Base-by-base conservation (phyloP, 2,888 invertebrate genomes). In the Rhingia rostrata region DNA sequence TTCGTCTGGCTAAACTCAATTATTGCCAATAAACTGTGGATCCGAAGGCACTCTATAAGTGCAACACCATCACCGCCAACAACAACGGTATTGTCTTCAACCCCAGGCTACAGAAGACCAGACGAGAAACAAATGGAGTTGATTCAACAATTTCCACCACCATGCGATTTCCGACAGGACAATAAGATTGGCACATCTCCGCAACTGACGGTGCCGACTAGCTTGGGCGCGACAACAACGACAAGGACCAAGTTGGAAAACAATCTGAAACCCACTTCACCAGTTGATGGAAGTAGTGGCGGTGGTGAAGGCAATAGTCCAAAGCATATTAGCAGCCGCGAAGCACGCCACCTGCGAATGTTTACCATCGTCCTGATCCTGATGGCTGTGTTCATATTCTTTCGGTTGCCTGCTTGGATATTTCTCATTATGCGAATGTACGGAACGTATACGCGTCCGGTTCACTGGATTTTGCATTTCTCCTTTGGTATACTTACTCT, bases 281-380 rank as follows among this genome's bases (percentile, higher is more conserved):
- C 9, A 49, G 10, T 63, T 60, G 5, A 74, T 74, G 30, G 43
- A 67, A 22, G n/a, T 51, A 51, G 49, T 12, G 86, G 85, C n/a
- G 56, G 72, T 51, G 80, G 45, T 30, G 75, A 56, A 70, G 54
- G 47, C 53, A 86, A 79, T 60, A 86, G 32, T 22, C 56, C 73
- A 41, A 73, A 79, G 14, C 79, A 79, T 84, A 84, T 79, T 69
- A 84, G 78, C 39, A 70, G 60, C 10, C 89, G 91, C 41, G 89
- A 91, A 70, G 88, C 90, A 37, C 90, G 93, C 4, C 94, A 94
- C 87, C 90, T 93, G 2, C 92, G 93, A 63, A 94, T 94, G 75
- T 93, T 94, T 72, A 92, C 92, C 81, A 91, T 94, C 7, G 93
- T 94, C 45, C 88, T 94, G 14, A 89, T 92, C 4, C 88, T 94